A percentile compares a stretch with the other conserved stretches of the same genome.
phyloP scores from a whole-genome alignment of 2,797 vertebrate genomes.

The Fistularia tabacaria region DNA sequence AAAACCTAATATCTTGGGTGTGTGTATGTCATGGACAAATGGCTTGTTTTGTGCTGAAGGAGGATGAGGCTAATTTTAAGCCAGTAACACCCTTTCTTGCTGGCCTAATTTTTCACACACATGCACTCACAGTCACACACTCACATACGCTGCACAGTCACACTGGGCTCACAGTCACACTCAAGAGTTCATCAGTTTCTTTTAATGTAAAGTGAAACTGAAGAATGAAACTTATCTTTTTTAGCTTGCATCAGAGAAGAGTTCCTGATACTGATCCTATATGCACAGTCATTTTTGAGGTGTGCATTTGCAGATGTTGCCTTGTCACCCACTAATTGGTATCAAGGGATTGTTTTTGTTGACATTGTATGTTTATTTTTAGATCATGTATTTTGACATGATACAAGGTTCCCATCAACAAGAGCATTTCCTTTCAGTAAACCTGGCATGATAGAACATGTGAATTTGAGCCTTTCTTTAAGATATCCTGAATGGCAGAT shows the following conservation, averaged over 20 bases:
- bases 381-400: too few species aligned
- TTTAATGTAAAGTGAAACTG: slow-evolving; percentile 48
- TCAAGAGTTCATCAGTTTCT: slow-evolving; percentile 30
- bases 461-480: too few species aligned
- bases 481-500: too few species aligned
- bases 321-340: too few species aligned
- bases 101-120: not conserved
- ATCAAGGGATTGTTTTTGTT: too few species aligned
- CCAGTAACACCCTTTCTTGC: not conserved
- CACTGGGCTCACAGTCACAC: slow-evolving; percentile 1
- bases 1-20: too few species aligned
- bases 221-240: slow-evolving; percentile 28
- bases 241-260: not conserved
- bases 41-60: not conserved
- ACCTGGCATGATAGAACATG: too few species aligned
- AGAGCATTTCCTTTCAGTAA: too few species aligned
- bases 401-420: too few species aligned
- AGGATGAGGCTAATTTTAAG: not conserved
- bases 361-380: too few species aligned
- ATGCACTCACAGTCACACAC: slow-evolving; percentile 1
- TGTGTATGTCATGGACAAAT: not conserved
- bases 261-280: not conserved
- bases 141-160: not conserved
- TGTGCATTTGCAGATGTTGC: too few species aligned
- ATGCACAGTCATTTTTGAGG: too few species aligned